phyloP scores from a whole-genome alignment of 2,113 vertebrate species.

The Syrrhaptes paradoxus region DNA sequence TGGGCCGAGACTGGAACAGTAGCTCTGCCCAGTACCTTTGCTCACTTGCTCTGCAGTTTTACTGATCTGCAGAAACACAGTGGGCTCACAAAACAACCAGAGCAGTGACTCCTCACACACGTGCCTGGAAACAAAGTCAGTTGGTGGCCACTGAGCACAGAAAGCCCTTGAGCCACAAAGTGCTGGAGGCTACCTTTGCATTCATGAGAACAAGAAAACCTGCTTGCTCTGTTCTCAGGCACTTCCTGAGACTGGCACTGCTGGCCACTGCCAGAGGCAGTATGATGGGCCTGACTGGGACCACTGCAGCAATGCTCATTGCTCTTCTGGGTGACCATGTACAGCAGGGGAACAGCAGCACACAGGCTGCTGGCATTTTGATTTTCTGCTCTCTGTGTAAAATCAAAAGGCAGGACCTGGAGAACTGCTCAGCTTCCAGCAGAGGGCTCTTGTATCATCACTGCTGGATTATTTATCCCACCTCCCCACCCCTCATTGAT shows the following conservation, averaged over 20 bases:
- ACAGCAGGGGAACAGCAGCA: not conserved
- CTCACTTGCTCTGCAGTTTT: not conserved
- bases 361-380: not conserved
- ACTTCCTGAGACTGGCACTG: not conserved
- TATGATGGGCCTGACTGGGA: not conserved
- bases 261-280: not conserved
- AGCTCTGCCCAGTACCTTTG: not conserved
- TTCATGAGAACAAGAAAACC: not conserved
- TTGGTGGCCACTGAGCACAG: not conserved
- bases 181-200: not conserved
- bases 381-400: not conserved
- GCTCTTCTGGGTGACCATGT: not conserved
- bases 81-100: not conserved
- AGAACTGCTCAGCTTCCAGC: not conserved
- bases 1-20: not conserved
- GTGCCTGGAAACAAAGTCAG: not conserved
- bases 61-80: not conserved
- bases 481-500: not conserved
- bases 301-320: fast-evolving
- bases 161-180: not conserved
- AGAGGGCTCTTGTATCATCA: not conserved
- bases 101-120: not conserved
- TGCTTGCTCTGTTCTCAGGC: not conserved
- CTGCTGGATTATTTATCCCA: not conserved
- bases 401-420: not conserved